Evolutionary conservation across 2,888 invertebrate genomes (phyloP), one percentile per base, ranked within the genome.

Genomic region (Antheraea assamensis): DNA sequence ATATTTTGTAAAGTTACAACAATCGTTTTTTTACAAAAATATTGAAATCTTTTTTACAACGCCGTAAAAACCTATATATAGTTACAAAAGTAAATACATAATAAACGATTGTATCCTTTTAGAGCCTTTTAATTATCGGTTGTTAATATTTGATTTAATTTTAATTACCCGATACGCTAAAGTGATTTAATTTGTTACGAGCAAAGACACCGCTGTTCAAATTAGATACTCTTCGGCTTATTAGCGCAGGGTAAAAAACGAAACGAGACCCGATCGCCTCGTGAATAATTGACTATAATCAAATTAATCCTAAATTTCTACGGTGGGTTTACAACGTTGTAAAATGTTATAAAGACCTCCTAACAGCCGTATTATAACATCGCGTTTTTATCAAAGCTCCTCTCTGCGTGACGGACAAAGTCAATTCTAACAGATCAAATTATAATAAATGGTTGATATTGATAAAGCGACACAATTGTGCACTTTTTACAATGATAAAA

Each of bases 201-300:
- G 90, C 93, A 94, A 94, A 93, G 94, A 93, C 87, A 90, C 94
- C 94, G 94, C 92, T 92, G 80, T 80, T 88, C 84, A 93, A 94
- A 93, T 94, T 92, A 93, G 93, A 91, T 92, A 90, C 92, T 92
- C 92, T 94, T 92, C 86, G 89, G 89, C 93, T 94, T 94, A 94
- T 94, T 94, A 94, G 90, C 90, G 90, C 88, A 85, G 85, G 85
- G 85, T 85, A 86, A 93, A 92, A 92, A 94, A 93, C 89, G 79
- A 87, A 92, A 90, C 89, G 89, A 90, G 90, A 77, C 80, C 86
- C 88, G 88, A 91, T 90, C 90, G 89, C 90, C 91, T 93, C 90
- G 91, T 93, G 92, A 93, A 93, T 94, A 94, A 94, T 94, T 94
- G 93, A 92, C 93, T 87, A 93, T 93, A 94, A 94, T 94, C 93